Evolutionary conservation across 2,888 invertebrate genomes (phyloP), one percentile per base, ranked within the genome.

Genomic region (Papilio gigon): DNA sequence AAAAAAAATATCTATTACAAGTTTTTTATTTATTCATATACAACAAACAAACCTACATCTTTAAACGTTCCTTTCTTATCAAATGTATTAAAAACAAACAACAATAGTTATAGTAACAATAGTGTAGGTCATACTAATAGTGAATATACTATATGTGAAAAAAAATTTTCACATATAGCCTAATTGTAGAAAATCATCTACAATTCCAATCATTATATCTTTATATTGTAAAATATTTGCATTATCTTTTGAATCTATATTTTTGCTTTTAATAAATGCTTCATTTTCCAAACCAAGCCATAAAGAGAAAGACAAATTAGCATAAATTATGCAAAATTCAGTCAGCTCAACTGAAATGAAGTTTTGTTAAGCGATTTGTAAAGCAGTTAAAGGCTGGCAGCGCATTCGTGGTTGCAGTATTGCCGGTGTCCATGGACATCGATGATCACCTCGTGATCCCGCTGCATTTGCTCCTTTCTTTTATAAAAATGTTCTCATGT

Each of bases 281-380:
- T 25, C n/a, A 27, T 27, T 50, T 50, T 50, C 50, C 27, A 50
- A 2, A 50, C n/a, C 50, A 3, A 50, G 50, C 50, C 50, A 50
- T 50, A 50, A 50, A 25, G 50, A 50, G 8, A 50, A 50, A 20
- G 50, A 50, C 20, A 50, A 50, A 50, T 50, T 27, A 8, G 27
- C 50, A 50, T 50, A 50, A 27, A 50, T 4, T 27, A 50, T 50
- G 8, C 47, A 47, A 47, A n/a, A n/a, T n/a, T n/a, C n/a, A n/a
- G n/a, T n/a, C n/a, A n/a, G n/a, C n/a, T n/a, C n/a, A n/a, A n/a
- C n/a, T n/a, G n/a, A n/a, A n/a, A n/a, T n/a, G n/a, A n/a, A n/a
- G n/a, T n/a, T n/a, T n/a, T n/a, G n/a, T n/a, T n/a, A n/a, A n/a
- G n/a, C n/a, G n/a, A n/a, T n/a, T n/a, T n/a, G n/a, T n/a, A n/a